Conservation (phyloP, 2,113 vertebrate genomes). For the Phoenicopterus ruber region DNA sequence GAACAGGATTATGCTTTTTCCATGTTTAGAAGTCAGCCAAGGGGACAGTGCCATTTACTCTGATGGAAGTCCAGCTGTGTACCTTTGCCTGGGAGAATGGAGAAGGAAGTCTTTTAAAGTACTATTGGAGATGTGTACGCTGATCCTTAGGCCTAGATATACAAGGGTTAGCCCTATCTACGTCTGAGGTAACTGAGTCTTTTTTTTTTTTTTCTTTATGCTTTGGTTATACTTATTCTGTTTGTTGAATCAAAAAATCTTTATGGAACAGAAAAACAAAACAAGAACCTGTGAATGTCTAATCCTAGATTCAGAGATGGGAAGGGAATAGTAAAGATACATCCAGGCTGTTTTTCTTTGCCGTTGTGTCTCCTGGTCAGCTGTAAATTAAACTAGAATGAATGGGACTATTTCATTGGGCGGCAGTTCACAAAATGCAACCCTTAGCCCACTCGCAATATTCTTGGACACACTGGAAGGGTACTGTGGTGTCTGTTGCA, state of each 20-base stretch:
- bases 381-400: background rate
- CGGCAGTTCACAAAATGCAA: background rate
- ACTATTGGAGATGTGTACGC: background rate
- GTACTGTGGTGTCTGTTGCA: background rate
- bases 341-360: background rate
- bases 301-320: background rate
- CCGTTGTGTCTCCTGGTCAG: background rate
- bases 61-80: background rate
- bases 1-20: background rate
- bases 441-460: background rate
- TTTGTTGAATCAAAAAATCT: background rate
- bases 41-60: background rate
- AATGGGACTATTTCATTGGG: background rate
- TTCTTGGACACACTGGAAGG: background rate
- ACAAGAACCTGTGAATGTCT: background rate
- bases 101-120: background rate
- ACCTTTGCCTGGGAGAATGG: background rate
- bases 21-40: background rate
- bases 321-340: background rate
- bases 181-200: background rate
- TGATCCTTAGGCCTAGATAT: background rate
- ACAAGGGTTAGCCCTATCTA: background rate
- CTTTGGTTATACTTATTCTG: background rate
- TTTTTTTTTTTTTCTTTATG: background rate
- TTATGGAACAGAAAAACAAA: background rate